Evolutionary conservation across 2,888 invertebrate genomes (phyloP), one percentile per base, ranked within the genome.

Genomic region (Cybosia mesomella): DNA sequence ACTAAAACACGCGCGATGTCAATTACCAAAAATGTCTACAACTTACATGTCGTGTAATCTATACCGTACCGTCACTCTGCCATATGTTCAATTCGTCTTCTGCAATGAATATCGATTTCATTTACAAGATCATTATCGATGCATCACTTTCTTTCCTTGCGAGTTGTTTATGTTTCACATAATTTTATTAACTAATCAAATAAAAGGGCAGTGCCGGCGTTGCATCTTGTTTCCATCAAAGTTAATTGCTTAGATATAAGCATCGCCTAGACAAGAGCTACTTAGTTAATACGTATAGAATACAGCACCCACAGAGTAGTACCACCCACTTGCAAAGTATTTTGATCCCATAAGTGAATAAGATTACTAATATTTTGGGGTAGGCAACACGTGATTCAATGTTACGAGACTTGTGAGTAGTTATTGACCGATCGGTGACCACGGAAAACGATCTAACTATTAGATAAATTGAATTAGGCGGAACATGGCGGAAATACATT

Each of bases 101-200:
- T n/a, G 66, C 67, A 80, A 83, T 84, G 81, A 81, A 86, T 81
- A 85, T 83, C 80, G 83, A 83, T 87, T 85, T 88, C 86, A 80
- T 85, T 80, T 73, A 72, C 73, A 74, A 81, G 81, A 82, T 83
- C 73, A 76, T 80, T 67, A 71, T 79, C 67, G 71, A 77, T 83
- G 79, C 75, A 70, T 69, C 71, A 72, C 85, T 86, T 87, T 86
- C 84, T 62, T 54, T 15, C 34, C 75, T 71, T 68, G 66, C 70
- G 69, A 58, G 68, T 65, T 72, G 55, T 74, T 75, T 79, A 73
- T 75, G 73, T 75, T 81, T 59, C 64, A 59, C 61, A 60, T 68
- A 68, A 70, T 73, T n/a, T n/a, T n/a, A n/a, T 73, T 74, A 49
- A 49, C 49, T n/a, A 49, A 49, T 49, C 49, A 49, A 49, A 49